These are phyloP conservation scores for Drosophila orosa DNA, from an alignment of 1,140 invertebrate species.

Conservation along the genomic window DNA sequence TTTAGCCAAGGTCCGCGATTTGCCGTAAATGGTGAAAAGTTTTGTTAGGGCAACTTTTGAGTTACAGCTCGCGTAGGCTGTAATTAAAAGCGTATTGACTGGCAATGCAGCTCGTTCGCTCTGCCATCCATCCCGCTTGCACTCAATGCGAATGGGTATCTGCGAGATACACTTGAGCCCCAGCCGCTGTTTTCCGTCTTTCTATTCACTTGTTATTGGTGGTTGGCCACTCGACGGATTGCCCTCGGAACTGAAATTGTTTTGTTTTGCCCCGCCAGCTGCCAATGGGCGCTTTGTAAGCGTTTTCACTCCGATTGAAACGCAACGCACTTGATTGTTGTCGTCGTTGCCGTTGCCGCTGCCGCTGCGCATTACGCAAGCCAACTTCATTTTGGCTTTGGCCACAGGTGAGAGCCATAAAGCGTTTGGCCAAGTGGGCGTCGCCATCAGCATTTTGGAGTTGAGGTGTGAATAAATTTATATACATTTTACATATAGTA, in stretches of 20 bases:
- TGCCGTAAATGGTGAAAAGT: constrained; percentile 77
- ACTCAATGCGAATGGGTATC: constrained; percentile 48
- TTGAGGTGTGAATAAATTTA: constrained; percentile 78
- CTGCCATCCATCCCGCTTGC: constrained; percentile 53
- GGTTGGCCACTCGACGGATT: constrained; percentile 40
- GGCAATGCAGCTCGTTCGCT: constrained; percentile 58
- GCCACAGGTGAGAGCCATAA: constrained; percentile 62
- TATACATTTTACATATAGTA: constrained; percentile 30
- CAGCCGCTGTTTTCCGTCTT: constrained; percentile 23
- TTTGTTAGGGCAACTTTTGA: constrained; percentile 76
- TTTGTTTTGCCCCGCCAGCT: constrained; percentile 41
- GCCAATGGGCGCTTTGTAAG: constrained; percentile 61
- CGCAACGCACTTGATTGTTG: constrained; percentile 55
- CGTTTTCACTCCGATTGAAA: constrained; percentile 22
- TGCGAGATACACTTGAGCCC: constrained; percentile 25
- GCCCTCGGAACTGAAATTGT: constrained; percentile 39
- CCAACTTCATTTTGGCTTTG: constrained; percentile 71
- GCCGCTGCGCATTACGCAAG: constrained; percentile 75
- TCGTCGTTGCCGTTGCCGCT: constrained; percentile 33
- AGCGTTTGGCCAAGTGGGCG: constrained; percentile 67
- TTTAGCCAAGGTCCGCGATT: constrained; percentile 66
- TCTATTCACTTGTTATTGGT: constrained; percentile 74
- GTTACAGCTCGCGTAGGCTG: constrained; percentile 59
- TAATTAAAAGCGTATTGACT: constrained; percentile 82
- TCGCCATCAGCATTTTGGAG: constrained; percentile 63